phyloP scores from a whole-genome alignment of 2,797 vertebrate species.

The Acanthiza pusilla region DNA sequence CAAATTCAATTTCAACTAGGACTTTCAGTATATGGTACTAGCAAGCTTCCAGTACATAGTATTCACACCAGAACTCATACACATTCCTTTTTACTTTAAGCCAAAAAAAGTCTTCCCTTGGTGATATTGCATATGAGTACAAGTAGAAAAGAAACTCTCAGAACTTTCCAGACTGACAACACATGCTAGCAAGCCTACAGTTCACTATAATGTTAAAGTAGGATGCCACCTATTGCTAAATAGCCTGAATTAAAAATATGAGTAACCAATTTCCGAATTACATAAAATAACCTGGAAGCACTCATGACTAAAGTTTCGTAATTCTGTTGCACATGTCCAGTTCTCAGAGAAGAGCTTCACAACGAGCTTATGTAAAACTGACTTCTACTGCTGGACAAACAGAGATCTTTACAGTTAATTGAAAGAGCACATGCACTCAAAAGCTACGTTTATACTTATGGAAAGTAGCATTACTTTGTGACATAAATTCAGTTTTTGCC shows the following conservation, averaged over 20 bases:
- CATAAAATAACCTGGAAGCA: fast-evolving
- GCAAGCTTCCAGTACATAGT: not conserved
- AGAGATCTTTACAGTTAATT: not conserved
- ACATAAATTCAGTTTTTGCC: not conserved
- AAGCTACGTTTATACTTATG: not conserved
- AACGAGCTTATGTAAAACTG: not conserved
- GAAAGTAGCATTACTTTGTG: not conserved
- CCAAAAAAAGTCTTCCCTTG: not conserved
- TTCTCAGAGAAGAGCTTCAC: not conserved
- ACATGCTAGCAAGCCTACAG: not conserved
- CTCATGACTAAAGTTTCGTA: not conserved
- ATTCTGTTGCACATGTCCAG: not conserved
- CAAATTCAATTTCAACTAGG: not conserved
- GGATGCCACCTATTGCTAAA: constrained; percentile 42
- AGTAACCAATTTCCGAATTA: not conserved
- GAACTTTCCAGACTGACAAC: not conserved
- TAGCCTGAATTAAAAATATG: not conserved
- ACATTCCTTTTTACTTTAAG: not conserved
- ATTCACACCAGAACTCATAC: not conserved
- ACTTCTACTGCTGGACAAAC: not conserved
- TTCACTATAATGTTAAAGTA: not conserved
- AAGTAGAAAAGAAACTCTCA: not conserved
- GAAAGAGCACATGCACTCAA: not conserved
- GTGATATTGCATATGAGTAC: fast-evolving
- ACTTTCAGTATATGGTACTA: not conserved